Evolutionary conservation across 2,113 vertebrate genomes (phyloP), one percentile per base, ranked within the genome.

Genomic region (Cavia aperea): DNA sequence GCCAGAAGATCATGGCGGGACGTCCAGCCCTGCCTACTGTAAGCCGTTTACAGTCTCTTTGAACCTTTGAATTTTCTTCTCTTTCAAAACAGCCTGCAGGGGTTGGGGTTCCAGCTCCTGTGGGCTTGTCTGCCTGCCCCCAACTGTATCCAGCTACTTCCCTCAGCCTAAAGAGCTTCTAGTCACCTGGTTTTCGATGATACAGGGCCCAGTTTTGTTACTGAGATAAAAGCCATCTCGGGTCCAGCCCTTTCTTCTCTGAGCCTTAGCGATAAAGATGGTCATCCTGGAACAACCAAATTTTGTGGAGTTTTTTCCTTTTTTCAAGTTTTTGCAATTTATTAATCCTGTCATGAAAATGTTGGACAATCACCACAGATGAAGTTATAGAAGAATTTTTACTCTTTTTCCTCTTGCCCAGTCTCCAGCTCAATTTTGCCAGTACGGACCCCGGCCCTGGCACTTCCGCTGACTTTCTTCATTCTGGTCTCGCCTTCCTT

Each of bases 1-100:
- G 49, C 58, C 10, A 14, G 5, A 1, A 63, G 79, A 16, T 4
- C 46, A 24, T 0, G n/a, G 60, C 26, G 33, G 5, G 31, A 70
- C 86, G 11, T 56, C 49, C 29, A 54, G 93, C 18, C 19, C 51
- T 24, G 58, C 56, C n/a, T n/a, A 46, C 33, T n/a, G 33, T 15
- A 18, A 23, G 29, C 23, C 43, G 33, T 31, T 13, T 54, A 12
- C 13, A 12, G 10, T 56, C 39, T 66, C 75, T 75, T 18, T 7
- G 68, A 79, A 58, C n/a, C 11, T 46, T 75, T 33, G 31, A 36
- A 0, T 77, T 88, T 72, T 72, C 86, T 77, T 51, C 70, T 31
- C 54, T 72, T 92, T 91, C 39, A 51, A 81, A 93, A 31, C 2
- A 46, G 14, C 39, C 81, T 19, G 3, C 1, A 10, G 13, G 26